Percentiles rank a stretch among this genome's conserved stretches.
These are phyloP conservation scores for Drosophila trapezifrons DNA, from an alignment of 1,140 invertebrate genomes.

Conservation along the genomic window DNA sequence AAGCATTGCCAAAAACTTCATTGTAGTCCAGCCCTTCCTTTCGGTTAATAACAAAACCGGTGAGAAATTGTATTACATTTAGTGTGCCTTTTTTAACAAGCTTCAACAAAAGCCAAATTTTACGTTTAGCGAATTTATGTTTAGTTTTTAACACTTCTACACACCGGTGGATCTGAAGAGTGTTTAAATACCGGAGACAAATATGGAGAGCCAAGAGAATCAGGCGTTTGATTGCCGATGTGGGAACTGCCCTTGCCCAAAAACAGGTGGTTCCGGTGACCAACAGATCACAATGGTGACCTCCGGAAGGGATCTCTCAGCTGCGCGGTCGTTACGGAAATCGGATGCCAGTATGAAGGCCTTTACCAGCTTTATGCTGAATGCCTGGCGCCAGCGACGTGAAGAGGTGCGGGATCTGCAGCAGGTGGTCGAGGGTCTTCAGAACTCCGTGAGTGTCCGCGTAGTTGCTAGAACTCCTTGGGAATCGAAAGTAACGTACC, in stretches of 20 bases:
- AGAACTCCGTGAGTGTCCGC: slow-evolving; percentile 42
- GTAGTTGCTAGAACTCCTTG: neutral
- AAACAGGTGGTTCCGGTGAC: neutral
- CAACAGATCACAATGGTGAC: neutral
- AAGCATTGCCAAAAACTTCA: neutral
- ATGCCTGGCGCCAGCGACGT: slow-evolving; percentile 66
- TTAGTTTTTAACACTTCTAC: slow-evolving; percentile 33
- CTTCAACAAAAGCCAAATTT: slow-evolving; percentile 17
- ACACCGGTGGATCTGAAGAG: slow-evolving; percentile 6
- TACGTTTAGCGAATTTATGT: slow-evolving; percentile 19
- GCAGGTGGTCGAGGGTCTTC: slow-evolving; percentile 34
- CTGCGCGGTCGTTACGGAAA: neutral
- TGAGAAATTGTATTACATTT: neutral
- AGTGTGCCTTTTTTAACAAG: slow-evolving; percentile 9
- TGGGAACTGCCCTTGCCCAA: neutral
- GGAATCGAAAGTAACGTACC: neutral
- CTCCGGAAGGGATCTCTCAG: neutral
- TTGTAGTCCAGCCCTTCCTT: neutral
- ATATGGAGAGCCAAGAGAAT: slow-evolving; percentile 17
- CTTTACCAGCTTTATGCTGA: slow-evolving; percentile 63
- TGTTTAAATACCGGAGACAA: neutral
- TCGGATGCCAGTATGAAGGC: slow-evolving; percentile 47
- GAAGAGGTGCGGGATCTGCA: slow-evolving; percentile 56
- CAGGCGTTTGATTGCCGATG: neutral
- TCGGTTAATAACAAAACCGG: neutral